Evolutionary conservation across 2,113 vertebrate species (phyloP), one percentile per base, ranked within the genome.

Genomic region (Chaenocephalus aceratus): DNA sequence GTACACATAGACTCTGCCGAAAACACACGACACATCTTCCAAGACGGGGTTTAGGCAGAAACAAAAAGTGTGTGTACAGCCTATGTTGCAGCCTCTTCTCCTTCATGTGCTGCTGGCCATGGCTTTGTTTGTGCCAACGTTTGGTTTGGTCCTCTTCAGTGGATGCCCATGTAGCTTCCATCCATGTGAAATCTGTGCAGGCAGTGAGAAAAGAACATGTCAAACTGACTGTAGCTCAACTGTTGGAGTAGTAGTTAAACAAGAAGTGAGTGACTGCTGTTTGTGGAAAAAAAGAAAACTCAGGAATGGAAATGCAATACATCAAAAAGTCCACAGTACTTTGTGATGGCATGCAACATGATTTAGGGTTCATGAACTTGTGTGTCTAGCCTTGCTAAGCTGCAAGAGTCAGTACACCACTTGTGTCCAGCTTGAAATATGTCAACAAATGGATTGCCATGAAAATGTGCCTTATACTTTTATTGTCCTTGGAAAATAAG

Each of bases 41-140:
- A 49, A 74, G 52, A 75, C 51, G 26, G 48, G 12, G 68, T 69
- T 63, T 57, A 30, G 64, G 69, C 73, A 62, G 70, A 69, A 56
- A 36, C 6, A 53, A 30, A 26, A 46, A 23, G 51, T 78, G 14
- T 77, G 82, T 95, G 96, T 90, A 95, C 94, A 62, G 59, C 74
- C 57, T 52, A 13, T 46, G 64, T 84, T 86, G 77, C 68, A 80
- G 46, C 61, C 75, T 72, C 56, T n/a, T 86, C 80, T 73, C 67
- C 75, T 72, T 78, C 80, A 79, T 57, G 97, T 95, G 0, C 96
- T 97, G 90, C 95, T 96, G 0, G 95, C 95, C 80, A 95, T 96
- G 51, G 96, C 95, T 85, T 96, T 91, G 84, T 72, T 96, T 96
- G 0, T 97, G 95, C 96, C 96, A 95, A 58, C 90, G 93, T 26